Percentiles rank a stretch among this genome's conserved stretches.
Evolutionary conservation across 2,797 vertebrate species (phyloP).

Genomic region (Intellagama lesueurii): DNA sequence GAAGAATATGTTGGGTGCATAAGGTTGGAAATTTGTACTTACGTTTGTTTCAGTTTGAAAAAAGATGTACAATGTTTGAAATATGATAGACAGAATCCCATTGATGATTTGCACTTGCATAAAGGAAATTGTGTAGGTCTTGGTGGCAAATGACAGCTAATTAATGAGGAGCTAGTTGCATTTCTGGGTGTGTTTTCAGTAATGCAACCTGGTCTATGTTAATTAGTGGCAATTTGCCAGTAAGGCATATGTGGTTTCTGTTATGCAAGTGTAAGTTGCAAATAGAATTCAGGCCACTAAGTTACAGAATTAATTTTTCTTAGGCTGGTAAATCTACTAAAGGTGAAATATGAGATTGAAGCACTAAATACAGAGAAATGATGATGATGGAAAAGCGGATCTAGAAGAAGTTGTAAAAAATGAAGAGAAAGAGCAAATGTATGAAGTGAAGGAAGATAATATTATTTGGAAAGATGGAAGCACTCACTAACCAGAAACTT

Average conservation of each 20-base stretch:
- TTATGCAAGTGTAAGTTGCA: no score
- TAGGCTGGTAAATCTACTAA: neutral
- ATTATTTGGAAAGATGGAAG: neutral
- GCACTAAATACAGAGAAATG: neutral
- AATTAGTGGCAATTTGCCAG: no score
- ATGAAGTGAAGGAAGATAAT: neutral
- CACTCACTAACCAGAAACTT: neutral
- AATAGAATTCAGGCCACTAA: no score
- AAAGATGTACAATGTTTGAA: neutral
- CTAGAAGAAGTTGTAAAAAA: neutral
- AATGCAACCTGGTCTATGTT: no score
- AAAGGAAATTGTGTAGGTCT: no score
- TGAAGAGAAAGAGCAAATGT: no score
- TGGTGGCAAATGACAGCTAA: no score
- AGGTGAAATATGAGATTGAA: neutral
- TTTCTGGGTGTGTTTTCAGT: no score
- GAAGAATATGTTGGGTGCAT: neutral
- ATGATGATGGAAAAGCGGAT: neutral
- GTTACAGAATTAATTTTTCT: neutral
- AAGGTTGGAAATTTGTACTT: neutral
- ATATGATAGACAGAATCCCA: neutral
- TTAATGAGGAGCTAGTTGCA: no score
- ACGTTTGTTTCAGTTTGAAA: neutral
- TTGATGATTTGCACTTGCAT: no score
- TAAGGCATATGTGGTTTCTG: no score